These are phyloP conservation scores for Protodeltote pygarga DNA, from an alignment of 2,888 invertebrate species.

Conservation along the genomic window DNA sequence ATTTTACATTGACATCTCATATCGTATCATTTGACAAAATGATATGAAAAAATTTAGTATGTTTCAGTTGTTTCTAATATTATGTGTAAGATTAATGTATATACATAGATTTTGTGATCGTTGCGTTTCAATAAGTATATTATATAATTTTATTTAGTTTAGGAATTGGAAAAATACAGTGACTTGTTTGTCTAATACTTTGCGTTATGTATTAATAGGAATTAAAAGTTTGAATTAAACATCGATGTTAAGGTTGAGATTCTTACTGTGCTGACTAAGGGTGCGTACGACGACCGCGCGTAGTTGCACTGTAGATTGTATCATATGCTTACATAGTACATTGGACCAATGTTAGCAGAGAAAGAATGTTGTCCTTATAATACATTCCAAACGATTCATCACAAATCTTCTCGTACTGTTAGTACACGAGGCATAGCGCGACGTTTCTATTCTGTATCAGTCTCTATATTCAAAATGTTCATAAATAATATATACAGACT, in stretches of 20 bases:
- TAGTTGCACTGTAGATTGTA: too few relatives aligned
- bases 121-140: constrained; percentile 42
- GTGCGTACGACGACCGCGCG: too few relatives aligned
- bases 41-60: constrained; percentile 18
- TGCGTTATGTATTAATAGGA: constrained; percentile 6
- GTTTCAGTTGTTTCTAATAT: constrained; percentile 38
- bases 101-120: constrained; percentile 48
- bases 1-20: constrained; percentile 32
- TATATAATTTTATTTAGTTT: constrained; percentile 38
- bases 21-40: constrained; percentile 36
- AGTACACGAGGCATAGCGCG: constrained; percentile 14
- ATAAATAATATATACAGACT: constrained; percentile 11
- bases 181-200: constrained; percentile 23
- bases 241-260: constrained; percentile 43
- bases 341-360: too few relatives aligned
- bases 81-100: constrained; percentile 47
- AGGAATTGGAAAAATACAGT: constrained; percentile 29
- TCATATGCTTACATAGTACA: too few relatives aligned
- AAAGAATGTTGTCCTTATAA: constrained; percentile 5
- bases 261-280: too few relatives aligned
- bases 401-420: constrained; percentile 31
- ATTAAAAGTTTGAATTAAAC: constrained; percentile 26
- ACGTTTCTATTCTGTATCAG: constrained; percentile 16
- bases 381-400: constrained; percentile 49
- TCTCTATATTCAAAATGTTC: constrained; percentile 7